Conservation (phyloP, 2,113 vertebrate genomes). For the Apus apus region DNA sequence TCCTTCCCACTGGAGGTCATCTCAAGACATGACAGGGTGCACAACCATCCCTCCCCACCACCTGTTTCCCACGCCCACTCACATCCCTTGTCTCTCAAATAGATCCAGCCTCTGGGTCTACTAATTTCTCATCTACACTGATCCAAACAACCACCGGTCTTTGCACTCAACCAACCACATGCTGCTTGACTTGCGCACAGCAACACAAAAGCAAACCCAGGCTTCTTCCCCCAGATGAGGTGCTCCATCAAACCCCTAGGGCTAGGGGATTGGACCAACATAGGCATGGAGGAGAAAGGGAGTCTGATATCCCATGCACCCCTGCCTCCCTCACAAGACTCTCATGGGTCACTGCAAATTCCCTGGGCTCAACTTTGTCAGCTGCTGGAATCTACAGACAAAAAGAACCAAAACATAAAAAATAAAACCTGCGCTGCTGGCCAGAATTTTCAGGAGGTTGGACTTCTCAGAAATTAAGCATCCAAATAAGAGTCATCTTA, state of each 20-base stretch:
- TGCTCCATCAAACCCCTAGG: neutral
- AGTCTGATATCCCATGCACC: accelerated
- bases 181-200: neutral
- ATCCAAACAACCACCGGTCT: neutral
- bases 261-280: neutral
- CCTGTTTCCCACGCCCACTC: neutral
- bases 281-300: accelerated
- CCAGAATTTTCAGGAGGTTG: neutral
- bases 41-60: accelerated
- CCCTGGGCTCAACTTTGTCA: neutral
- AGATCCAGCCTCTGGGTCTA: accelerated
- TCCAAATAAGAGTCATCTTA: neutral
- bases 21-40: accelerated
- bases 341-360: accelerated
- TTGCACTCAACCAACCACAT: accelerated
- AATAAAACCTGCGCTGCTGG: neutral
- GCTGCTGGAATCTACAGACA: neutral
- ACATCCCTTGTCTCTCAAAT: accelerated
- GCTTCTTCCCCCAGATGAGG: neutral
- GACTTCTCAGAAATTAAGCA: neutral
- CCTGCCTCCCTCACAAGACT: neutral
- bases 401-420: neutral
- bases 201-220: neutral
- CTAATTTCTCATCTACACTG: neutral
- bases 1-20: accelerated